Base-by-base conservation (phyloP, 53 echinoderm and acorn worm genomes). In the Mesocentrotus franciscanus region DNA sequence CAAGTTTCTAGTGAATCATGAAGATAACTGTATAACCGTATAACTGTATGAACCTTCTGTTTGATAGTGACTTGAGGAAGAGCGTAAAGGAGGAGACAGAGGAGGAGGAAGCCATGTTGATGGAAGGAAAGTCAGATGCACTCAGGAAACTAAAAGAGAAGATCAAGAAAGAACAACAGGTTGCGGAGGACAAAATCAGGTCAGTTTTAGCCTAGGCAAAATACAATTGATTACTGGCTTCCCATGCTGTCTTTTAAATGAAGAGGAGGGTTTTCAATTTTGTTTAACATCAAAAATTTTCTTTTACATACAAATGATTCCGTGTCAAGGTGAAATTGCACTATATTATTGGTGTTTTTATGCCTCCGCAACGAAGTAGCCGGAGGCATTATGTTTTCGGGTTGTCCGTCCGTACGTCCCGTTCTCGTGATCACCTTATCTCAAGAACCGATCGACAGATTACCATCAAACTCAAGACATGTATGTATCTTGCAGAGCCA, bases 31-130 rank as follows among this genome's bases (percentile, higher is more conserved):
- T 61, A 61, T 27, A 4, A 10, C 0, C 1, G 14, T 5, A 78
- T 78, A 27, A 30, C 78, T 11, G 1, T 34, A 61, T 71, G 49
- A 14, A 29, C 18, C 22, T 92, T 61, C 60, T 59, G n/a, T 83
- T 83, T 83, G 58, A 11, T 66, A 95, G 95, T 87, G 95, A 95
- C 20, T 27, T 87, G 89, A 95, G 98, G 76, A 96, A 96, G 93
- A 85, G 94, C 60, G 97, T 98, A 32, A 97, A 97, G 62, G 98
- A 97, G 42, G 97, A 97, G 36, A 95, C 97, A 8, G 98, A 98
- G 60, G 98, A 98, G 59, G 98, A 98, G 90, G 98, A 98, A 74
- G 98, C 98, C 34, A 97, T 96, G 96, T 70, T 98, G 96, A 97
- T 97, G 97, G 98, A 98, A 75, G 98, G 98, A 32, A 98, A 97